Evolutionary conservation across 64 coral and sea anemone genomes (phyloP).

Genomic region (Pocillopora damicornis): DNA sequence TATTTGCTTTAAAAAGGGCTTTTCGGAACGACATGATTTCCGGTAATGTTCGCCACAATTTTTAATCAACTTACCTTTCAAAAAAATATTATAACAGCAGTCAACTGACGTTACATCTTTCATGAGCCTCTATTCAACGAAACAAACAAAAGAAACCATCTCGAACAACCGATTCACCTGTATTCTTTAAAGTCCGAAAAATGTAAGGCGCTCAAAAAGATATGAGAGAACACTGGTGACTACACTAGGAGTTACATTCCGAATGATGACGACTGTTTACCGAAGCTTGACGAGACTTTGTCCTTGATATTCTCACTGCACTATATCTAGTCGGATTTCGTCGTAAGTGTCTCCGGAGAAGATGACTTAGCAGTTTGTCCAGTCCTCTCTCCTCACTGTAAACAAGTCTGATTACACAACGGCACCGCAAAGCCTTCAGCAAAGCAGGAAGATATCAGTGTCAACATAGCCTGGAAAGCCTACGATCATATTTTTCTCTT

Average conservation of each 20-base stretch:
- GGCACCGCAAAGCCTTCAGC: background rate
- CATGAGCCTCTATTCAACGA: slow-evolving; percentile 7
- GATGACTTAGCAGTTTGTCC: slow-evolving; percentile 19
- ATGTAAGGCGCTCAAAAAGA: background rate
- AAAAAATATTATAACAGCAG: background rate
- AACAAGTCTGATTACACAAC: slow-evolving; percentile 12
- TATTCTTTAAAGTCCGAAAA: background rate
- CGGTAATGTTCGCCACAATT: background rate
- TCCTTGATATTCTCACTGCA: background rate
- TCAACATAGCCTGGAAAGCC: background rate
- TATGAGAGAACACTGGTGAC: background rate
- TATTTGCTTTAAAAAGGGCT: background rate
- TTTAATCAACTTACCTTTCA: background rate
- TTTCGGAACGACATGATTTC: background rate
- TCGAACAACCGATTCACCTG: background rate
- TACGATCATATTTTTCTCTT: background rate
- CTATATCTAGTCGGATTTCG: background rate
- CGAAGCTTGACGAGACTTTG: background rate
- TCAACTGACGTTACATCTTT: background rate
- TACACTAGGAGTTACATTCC: background rate
- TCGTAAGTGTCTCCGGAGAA: background rate
- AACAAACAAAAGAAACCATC: background rate
- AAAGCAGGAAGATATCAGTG: background rate
- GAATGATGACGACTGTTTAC: background rate
- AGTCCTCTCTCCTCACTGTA: slow-evolving; percentile 1